These are phyloP conservation scores for Scaptomyza pallida DNA, from an alignment of 1,140 invertebrate genomes.

Conservation along the genomic window DNA sequence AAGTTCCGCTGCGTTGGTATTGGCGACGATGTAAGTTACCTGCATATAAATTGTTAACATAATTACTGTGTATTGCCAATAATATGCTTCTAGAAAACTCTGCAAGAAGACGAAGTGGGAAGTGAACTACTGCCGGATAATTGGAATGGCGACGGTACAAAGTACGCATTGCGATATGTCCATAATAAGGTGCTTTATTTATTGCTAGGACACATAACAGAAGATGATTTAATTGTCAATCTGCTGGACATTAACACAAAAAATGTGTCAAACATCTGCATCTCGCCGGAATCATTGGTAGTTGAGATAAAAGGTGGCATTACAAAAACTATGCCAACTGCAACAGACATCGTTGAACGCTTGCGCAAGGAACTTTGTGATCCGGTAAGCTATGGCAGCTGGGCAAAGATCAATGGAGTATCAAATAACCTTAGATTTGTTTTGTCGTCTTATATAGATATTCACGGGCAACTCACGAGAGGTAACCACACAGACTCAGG, in stretches of 20 bases:
- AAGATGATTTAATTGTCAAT: conserved; percentile 87
- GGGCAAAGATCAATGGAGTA: not conserved
- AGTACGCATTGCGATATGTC: conserved; percentile 88
- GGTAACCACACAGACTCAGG: conserved; percentile 68
- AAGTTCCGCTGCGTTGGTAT: conserved; percentile 89
- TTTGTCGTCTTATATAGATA: conserved; percentile 35
- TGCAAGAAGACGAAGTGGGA: conserved; percentile 86
- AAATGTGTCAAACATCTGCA: conserved; percentile 83
- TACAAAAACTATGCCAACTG: conserved; percentile 83
- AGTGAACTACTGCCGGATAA: conserved; percentile 88
- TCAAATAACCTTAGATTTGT: not conserved
- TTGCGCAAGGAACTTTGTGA: conserved; percentile 85
- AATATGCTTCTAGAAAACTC: conserved; percentile 85
- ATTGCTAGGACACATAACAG: conserved; percentile 87
- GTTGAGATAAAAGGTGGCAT: conserved; percentile 83
- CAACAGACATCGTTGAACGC: conserved; percentile 82
- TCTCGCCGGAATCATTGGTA: conserved; percentile 83
- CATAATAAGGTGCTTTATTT: conserved; percentile 88
- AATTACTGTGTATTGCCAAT: not conserved
- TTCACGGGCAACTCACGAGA: conserved; percentile 69
- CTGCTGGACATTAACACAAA: conserved; percentile 85
- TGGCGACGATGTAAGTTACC: conserved; percentile 87
- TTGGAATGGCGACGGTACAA: conserved; percentile 87
- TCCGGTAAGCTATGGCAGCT: conserved; percentile 69
- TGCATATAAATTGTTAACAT: not conserved